Base-by-base conservation (phyloP, 2,113 vertebrate genomes). In the Ceuthmochares aereus region DNA sequence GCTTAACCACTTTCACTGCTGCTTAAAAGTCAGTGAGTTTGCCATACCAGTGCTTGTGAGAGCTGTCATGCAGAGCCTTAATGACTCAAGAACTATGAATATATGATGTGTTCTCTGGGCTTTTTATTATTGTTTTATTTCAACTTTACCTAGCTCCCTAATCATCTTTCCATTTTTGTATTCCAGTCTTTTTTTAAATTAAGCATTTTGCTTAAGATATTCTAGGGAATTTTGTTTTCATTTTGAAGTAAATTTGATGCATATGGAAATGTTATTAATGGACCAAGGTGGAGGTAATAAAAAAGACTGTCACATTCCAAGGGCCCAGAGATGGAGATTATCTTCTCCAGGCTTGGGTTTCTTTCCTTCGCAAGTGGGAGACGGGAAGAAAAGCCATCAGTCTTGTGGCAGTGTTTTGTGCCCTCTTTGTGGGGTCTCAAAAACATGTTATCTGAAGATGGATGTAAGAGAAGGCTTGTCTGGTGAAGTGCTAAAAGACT, bases 1-100 rank as follows among this genome's bases (percentile, higher is more conserved):
- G 92, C 94, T 96, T 96, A 97, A 94, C 89, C 72, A 90, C 95
- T 98, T 97, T 98, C 95, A 98, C 96, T 98, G 58, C 88, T 97
- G 95, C 95, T 97, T 95, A 91, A 97, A 97, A 97, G 89, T 84
- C 76, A 84, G 79, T 56, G 84, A 95, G 66, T 91, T 96, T 97
- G 95, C 96, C 89, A 36, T 97, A 86, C 82, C 15, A 49, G 88
- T 77, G 93, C 90, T 91, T 77, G 26, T 34, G 77, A 95, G 94
- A 96, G 86, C 94, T 32, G 47, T 96, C 96, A 81, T 84, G 86
- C 73, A 84, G 86, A 92, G 72, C 87, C 95, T 93, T 97, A 96
- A 96, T 69, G 60, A 96, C 90, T 97, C 49, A 11, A n/a, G 56
- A 93, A 82, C 82, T 92, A 60, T 82, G 95, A 96, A 96, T 96